Base-by-base conservation (phyloP, 2,888 invertebrate genomes). In the Leptogaster cylindrica region DNA sequence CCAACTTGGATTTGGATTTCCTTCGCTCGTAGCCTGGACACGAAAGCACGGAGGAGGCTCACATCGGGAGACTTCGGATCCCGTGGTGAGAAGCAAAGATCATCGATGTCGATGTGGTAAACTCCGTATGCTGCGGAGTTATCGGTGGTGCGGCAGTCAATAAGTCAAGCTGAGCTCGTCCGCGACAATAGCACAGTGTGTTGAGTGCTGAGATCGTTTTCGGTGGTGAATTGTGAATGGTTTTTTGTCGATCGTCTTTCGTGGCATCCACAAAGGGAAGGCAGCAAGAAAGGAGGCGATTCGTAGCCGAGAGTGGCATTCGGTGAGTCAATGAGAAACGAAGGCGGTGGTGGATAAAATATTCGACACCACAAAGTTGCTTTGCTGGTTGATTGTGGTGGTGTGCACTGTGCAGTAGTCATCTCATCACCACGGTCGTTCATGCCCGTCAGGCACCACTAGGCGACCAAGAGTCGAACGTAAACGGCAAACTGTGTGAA, bases 391-490 rank as follows among this genome's bases (percentile, higher is more conserved):
- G 25, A 12, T 3, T 12, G 48, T 33, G 65, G 48, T n/a, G n/a
- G 51, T 51, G 46, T 46, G 46, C 10, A 25, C 46, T n/a, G 31
- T 28, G 16, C 25, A 31, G 33, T 25, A 18, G 28, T 20, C 27
- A n/a, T 46, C 10, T 31, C 64, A n/a, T 31, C 39, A n/a, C 6
- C 18, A 20, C 64, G 25, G 6, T 31, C 10, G 6, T 6, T 31
- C 31, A 8, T 31, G 39, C 51, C 16, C 36, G 50, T 23, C 67
- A 66, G 61, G 36, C 50, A 48, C 27, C 55, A 44, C 55, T 31
- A 55, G 52, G 28, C 63, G 41, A 52, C 36, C 51, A 36, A 31
- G 51, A 51, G n/a, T n/a, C n/a, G n/a, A n/a, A n/a, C n/a, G n/a
- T n/a, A n/a, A n/a, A n/a, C n/a, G n/a, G n/a, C n/a, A n/a, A n/a